These are phyloP conservation scores for Donacobius atricapilla DNA, from an alignment of 2,113 vertebrate species.

Conservation along the genomic window DNA sequence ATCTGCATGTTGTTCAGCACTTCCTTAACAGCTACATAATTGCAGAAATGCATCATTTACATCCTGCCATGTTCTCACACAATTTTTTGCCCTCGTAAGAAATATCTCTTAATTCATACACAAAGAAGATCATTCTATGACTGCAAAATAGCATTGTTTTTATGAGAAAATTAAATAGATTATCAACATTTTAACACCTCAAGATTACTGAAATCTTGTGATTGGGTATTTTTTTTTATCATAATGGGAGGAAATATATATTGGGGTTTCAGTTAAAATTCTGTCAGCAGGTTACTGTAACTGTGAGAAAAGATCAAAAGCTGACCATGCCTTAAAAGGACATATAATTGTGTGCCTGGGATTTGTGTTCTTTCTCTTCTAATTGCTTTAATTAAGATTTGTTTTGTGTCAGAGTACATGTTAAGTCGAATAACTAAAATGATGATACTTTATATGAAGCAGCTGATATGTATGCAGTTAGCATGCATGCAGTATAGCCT, in stretches of 20 bases:
- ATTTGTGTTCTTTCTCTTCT: constrained; percentile 25
- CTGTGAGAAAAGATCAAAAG: background rate
- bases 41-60: background rate
- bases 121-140: background rate
- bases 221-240: background rate
- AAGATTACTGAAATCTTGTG: background rate
- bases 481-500: constrained; percentile 59
- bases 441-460: constrained; percentile 56
- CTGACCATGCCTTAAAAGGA: background rate
- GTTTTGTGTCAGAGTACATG: constrained; percentile 54
- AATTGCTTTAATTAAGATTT: constrained; percentile 62
- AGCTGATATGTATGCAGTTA: constrained; percentile 65
- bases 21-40: background rate
- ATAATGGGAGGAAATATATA: background rate
- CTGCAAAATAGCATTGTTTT: background rate
- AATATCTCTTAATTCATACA: background rate
- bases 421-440: constrained; percentile 61
- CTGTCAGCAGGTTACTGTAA: background rate
- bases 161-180: background rate
- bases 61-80: background rate
- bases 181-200: background rate
- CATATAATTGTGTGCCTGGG: background rate
- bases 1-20: background rate
- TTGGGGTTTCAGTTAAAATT: background rate
- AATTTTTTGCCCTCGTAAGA: background rate